phyloP scores from a whole-genome alignment of 92 coral and sea anemone genomes.

The Epizoanthus illoricatus region DNA sequence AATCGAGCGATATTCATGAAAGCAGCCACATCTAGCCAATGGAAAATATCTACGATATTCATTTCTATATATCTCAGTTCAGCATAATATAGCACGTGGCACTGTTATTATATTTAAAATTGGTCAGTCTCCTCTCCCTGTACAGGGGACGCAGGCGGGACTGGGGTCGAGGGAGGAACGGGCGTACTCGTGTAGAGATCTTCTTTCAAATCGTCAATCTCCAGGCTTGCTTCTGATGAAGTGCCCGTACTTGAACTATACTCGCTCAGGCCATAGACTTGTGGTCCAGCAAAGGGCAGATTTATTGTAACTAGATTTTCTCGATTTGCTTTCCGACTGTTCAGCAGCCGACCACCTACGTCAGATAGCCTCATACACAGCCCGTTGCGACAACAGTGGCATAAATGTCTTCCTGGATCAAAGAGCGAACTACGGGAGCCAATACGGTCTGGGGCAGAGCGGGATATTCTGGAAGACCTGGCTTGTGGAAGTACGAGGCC shows the following conservation, averaged over 20 bases:
- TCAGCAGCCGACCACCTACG: neutral
- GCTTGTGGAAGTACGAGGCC: neutral
- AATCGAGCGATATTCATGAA: no score
- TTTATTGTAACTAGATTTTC: neutral
- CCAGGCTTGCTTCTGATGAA: neutral
- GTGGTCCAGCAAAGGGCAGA: neutral
- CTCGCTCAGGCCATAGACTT: neutral
- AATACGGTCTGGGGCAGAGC: conserved; percentile 12
- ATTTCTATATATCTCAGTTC: no score
- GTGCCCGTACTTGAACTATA: neutral
- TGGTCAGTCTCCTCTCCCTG: neutral
- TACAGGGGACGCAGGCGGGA: neutral
- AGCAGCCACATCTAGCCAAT: no score
- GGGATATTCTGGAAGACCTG: neutral
- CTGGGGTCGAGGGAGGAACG: neutral
- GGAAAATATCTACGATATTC: no score
- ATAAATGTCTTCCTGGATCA: neutral
- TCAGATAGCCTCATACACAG: neutral
- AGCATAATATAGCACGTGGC: no score
- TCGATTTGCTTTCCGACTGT: neutral
- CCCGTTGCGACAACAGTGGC: neutral
- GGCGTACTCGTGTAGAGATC: neutral
- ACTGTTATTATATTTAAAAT: neutral
- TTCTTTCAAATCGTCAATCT: neutral
- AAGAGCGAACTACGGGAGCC: neutral